Base-by-base conservation (phyloP, 1,140 invertebrate species). In the Caenorhabditis briggsae region DNA sequence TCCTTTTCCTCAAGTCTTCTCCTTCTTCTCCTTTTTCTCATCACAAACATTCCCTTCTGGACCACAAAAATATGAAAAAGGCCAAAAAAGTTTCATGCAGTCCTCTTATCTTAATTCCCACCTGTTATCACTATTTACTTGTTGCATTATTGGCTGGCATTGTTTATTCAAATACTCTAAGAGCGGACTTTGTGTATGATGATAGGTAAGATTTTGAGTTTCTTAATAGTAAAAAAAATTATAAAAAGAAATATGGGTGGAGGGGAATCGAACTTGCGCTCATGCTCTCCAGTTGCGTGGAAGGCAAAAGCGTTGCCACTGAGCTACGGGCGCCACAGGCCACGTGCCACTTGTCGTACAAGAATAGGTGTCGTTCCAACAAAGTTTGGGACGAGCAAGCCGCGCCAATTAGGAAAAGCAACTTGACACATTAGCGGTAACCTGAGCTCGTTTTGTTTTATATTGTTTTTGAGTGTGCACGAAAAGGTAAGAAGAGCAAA, bases 101-200 rank as follows among this genome's bases (percentile, higher is more conserved):
- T 41, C 56, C 56, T 5, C 8, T 9, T 12, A 7, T 70, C 9
- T 70, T 70, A 50, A 50, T 78, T 23, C 46, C 43, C 46, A 23
- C 14, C 20, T n/a, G 16, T 48, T 46, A 70, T 48, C 64, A 70
- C n/a, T 78, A 78, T 78, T 50, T 78, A 78, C 70, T 78, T 12
- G 70, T 78, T 41, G 70, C 70, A 50, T 25, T 78, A 50, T 53
- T 50, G 18, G 70, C 70, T 12, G 46, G 43, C 7, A 8, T 50
- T 23, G 70, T 78, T 41, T 78, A 78, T 41, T 53, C 25, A 11
- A 78, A 50, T 53, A 50, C 46, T 23, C 12, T 78, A n/a, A 78
- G 50, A 23, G 70, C 70, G 2, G 70, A 78, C 11, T 78, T 78
- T 50, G 46, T 78, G n/a, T 78, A 78, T 50, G 70, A 78, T 53